These are phyloP conservation scores for Baronia brevicornis DNA, from an alignment of 2,888 invertebrate genomes.

Conservation along the genomic window DNA sequence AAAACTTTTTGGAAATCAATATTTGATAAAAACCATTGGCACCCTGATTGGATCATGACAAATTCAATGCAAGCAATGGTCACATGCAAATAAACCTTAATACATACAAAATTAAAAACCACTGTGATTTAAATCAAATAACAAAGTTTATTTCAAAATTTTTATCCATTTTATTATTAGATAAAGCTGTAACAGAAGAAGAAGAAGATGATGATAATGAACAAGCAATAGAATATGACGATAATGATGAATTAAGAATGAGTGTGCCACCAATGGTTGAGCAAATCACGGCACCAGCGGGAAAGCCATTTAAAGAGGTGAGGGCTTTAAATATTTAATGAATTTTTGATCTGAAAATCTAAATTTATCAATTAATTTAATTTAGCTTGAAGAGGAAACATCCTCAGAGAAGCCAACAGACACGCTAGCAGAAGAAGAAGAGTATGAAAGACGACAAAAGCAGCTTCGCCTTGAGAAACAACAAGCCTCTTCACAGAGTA, in stretches of 20 bases:
- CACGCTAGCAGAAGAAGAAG: slow-evolving; percentile 60
- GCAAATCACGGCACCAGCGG: slow-evolving; percentile 44
- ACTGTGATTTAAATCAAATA: too few species aligned
- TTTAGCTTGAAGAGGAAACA: slow-evolving; percentile 50
- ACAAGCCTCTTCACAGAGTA: slow-evolving; percentile 53
- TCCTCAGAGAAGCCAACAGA: slow-evolving; percentile 48
- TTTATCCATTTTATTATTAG: slow-evolving; percentile 1
- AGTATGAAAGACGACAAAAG: slow-evolving; percentile 60
- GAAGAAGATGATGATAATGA: slow-evolving; percentile 30
- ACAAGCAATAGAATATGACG: slow-evolving; percentile 48
- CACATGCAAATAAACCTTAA: too few species aligned
- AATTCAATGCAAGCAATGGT: too few species aligned
- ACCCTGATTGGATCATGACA: too few species aligned
- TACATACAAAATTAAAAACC: neutral
- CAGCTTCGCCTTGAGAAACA: slow-evolving; percentile 39
- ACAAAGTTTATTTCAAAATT: too few species aligned
- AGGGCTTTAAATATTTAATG: slow-evolving; percentile 13
- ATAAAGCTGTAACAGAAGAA: slow-evolving; percentile 8
- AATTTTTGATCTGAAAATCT: neutral
- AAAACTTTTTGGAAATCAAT: too few species aligned
- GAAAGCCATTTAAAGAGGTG: slow-evolving; percentile 70
- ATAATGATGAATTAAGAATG: slow-evolving; percentile 43
- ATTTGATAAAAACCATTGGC: too few species aligned
- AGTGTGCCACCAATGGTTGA: slow-evolving; percentile 46
- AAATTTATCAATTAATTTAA: slow-evolving; percentile 2